Percentiles rank a stretch among this genome's conserved stretches.
These are phyloP conservation scores for Carcina quercana DNA, from an alignment of 2,888 invertebrate genomes.

Conservation along the genomic window DNA sequence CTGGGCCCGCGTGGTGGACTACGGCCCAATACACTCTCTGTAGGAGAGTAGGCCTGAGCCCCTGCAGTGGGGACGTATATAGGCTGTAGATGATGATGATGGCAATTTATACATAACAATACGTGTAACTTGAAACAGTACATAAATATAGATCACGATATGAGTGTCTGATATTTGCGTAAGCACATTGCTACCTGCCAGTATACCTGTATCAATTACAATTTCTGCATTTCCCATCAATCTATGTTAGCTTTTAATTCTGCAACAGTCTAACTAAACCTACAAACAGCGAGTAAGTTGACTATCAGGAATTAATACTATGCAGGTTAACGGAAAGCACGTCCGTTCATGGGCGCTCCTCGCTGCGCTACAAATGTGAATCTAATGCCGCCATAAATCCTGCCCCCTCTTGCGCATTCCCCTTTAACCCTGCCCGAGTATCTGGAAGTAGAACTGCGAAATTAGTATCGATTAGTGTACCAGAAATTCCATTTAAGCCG, in stretches of 20 bases:
- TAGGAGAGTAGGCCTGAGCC: too few relatives aligned
- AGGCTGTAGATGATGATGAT: too few relatives aligned
- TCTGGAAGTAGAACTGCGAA: conserved; percentile 46
- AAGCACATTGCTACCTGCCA: too few relatives aligned
- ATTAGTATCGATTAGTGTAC: conserved; percentile 59
- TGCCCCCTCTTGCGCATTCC: conserved; percentile 36
- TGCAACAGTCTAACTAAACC: too few relatives aligned
- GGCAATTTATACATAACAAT: too few relatives aligned
- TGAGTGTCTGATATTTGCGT: too few relatives aligned
- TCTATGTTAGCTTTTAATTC: neutral
- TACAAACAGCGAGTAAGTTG: neutral
- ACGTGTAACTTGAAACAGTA: too few relatives aligned
- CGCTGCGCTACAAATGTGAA: conserved; percentile 47
- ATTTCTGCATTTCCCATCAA: neutral
- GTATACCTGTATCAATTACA: too few relatives aligned
- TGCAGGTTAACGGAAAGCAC: conserved; percentile 26
- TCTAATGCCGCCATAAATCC: conserved; percentile 63
- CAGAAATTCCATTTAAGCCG: conserved; percentile 38
- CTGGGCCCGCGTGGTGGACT: too few relatives aligned
- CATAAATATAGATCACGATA: too few relatives aligned
- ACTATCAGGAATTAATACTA: conserved; percentile 25
- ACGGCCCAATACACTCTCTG: too few relatives aligned
- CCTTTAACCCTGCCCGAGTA: conserved; percentile 34
- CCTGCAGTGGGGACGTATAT: too few relatives aligned
- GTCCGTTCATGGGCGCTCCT: conserved; percentile 23